A percentile compares a stretch with the other conserved stretches of the same genome.
Evolutionary conservation across 2,113 vertebrate genomes (phyloP).

Genomic region (Sialia sialis): DNA sequence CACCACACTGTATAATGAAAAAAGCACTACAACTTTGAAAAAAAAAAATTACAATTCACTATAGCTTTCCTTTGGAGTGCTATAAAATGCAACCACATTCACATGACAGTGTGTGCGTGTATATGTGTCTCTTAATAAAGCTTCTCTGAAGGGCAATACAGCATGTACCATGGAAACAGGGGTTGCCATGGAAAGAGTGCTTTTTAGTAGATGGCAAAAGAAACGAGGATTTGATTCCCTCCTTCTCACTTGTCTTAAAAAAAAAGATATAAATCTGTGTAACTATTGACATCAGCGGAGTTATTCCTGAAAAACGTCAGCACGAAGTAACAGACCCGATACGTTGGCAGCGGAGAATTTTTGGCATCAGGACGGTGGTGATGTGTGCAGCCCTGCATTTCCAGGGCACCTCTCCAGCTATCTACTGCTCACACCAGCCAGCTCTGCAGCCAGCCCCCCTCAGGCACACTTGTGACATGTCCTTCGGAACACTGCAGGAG

Average conservation of each 20-base stretch:
- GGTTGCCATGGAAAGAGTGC: slow-evolving; percentile 73
- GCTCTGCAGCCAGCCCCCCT: not conserved
- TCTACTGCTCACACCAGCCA: not conserved
- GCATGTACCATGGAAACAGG: slow-evolving; percentile 70
- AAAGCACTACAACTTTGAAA: slow-evolving; percentile 31
- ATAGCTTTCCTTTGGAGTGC: slow-evolving; percentile 30
- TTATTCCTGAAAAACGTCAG: not conserved
- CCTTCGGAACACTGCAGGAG: not conserved
- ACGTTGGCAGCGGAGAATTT: not conserved
- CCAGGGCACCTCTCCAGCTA: not conserved
- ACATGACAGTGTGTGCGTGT: not conserved
- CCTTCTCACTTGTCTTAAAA: not conserved
- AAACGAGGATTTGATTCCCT: slow-evolving; percentile 6
- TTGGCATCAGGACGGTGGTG: not conserved
- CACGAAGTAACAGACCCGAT: fast-evolving
- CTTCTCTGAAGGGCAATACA: slow-evolving; percentile 52
- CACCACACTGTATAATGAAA: slow-evolving; percentile 26
- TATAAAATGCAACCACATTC: slow-evolving; percentile 48
- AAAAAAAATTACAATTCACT: slow-evolving; percentile 23
- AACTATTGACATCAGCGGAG: not conserved
- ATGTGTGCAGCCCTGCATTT: not conserved
- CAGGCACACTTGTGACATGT: not conserved
- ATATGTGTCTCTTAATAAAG: slow-evolving; percentile 51
- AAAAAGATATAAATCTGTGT: not conserved
- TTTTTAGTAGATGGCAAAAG: slow-evolving; percentile 59